Conservation (phyloP, 2,113 vertebrate genomes). For the Bos javanicus region DNA sequence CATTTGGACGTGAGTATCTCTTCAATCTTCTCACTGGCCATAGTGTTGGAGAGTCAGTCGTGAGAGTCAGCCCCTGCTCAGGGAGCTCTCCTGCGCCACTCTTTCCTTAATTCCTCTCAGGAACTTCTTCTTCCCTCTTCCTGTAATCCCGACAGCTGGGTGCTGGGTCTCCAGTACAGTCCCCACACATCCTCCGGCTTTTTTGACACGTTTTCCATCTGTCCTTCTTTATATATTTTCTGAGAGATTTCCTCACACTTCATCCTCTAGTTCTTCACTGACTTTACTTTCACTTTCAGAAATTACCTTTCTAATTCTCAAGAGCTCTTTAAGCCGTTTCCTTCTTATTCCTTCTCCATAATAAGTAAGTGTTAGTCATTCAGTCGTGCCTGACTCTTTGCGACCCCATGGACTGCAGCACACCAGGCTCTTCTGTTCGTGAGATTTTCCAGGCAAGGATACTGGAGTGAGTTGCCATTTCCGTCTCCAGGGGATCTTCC, state of each 20-base stretch:
- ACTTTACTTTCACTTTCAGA: neutral
- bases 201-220: neutral
- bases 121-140: neutral
- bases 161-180: accelerated
- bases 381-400: too few relatives aligned
- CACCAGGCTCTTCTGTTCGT: too few relatives aligned
- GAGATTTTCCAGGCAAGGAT: too few relatives aligned
- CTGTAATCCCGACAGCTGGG: accelerated
- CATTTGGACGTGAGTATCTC: accelerated
- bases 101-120: too few relatives aligned
- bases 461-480: too few relatives aligned
- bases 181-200: too few relatives aligned
- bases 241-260: neutral
- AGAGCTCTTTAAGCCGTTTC: neutral
- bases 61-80: accelerated
- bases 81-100: accelerated
- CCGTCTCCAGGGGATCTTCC: too few relatives aligned
- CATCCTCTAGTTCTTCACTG: too few relatives aligned
- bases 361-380: too few relatives aligned
- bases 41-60: accelerated
- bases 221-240: neutral
- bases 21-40: accelerated
- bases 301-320: neutral
- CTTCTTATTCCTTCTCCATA: too few relatives aligned
- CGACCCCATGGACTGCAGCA: too few relatives aligned